Base-by-base conservation (phyloP, 2,797 vertebrate species). In the Coranthus polyacanthus region DNA sequence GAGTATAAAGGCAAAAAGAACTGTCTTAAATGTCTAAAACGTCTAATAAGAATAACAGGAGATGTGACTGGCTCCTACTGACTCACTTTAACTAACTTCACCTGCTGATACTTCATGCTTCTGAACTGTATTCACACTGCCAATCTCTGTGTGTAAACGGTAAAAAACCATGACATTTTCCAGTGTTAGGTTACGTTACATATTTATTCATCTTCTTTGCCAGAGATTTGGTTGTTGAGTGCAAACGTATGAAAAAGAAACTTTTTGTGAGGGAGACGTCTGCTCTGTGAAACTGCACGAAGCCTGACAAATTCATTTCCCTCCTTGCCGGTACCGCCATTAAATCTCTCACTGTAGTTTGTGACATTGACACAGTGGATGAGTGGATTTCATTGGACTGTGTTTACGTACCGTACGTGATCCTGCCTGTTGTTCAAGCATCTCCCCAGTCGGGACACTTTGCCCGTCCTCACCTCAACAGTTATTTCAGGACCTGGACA, bases 281-380 rank as follows among this genome's bases (percentile, higher is more conserved):
- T 15, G 21, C 24, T 17, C 38, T 0, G 1, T 60, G 49, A 66
- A 64, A 50, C 32, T 58, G 41, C n/a, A 5, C 38, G 5, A 1
- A 21, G 50, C 49, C 8, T 53, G 53, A n/a, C 29, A 62, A 75
- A 73, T 75, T 10, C 12, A 59, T 75, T 72, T 9, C 3, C 49
- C 10, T 29, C 64, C 42, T 22, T 20, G 55, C 51, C 53, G 54
- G 18, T 56, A 2, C 36, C 1, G 13, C 24, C 20, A 51, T 66
- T 36, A 62, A 79, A 64, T 0, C 22, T 36, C 4, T 11, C 5
- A 2, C 1, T 45, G 43, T 38, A 20, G 39, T 74, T 73, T 66
- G 71, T 49, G 59, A 46, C 47, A 42, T 6, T 69, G 51, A 78
- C 21, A 57, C 49, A 11, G 59, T 20, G 4, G 50, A 21, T 20